Conservation (phyloP, 1,140 invertebrate genomes). For the Ceratosolen fusciceps region DNA sequence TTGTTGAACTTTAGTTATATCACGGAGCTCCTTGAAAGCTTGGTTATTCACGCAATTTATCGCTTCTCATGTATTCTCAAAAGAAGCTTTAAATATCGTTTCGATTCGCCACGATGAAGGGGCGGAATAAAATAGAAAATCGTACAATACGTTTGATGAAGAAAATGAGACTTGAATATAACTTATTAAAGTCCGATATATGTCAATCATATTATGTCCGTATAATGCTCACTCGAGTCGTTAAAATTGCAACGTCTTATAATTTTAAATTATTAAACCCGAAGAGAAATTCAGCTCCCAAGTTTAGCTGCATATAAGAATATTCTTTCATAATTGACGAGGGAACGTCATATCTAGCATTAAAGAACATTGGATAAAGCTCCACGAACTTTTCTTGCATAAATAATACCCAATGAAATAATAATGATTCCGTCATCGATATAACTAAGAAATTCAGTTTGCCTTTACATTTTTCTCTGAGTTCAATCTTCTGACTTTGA, state of each 20-base stretch:
- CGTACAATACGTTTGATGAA: background rate
- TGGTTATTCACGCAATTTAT: background rate
- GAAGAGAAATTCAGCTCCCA: background rate
- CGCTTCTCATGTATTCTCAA: background rate
- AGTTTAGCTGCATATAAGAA: no score
- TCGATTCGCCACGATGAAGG: background rate
- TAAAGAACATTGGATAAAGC: no score
- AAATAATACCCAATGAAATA: no score
- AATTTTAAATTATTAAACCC: background rate
- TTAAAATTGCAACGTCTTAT: background rate
- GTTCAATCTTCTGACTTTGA: no score
- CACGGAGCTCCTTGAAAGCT: background rate
- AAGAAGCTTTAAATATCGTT: background rate
- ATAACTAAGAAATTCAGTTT: no score
- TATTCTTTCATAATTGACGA: no score
- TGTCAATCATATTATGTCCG: background rate
- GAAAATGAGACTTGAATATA: background rate
- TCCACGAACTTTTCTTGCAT: no score
- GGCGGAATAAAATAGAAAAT: background rate
- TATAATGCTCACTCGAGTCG: background rate
- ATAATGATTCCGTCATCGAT: no score
- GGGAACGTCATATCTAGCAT: no score
- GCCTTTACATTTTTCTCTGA: no score
- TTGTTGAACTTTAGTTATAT: slow-evolving; percentile 3
- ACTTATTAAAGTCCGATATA: no score